Evolutionary conservation across 1,140 invertebrate genomes (phyloP).

Genomic region (Drosophila carrolli): DNA sequence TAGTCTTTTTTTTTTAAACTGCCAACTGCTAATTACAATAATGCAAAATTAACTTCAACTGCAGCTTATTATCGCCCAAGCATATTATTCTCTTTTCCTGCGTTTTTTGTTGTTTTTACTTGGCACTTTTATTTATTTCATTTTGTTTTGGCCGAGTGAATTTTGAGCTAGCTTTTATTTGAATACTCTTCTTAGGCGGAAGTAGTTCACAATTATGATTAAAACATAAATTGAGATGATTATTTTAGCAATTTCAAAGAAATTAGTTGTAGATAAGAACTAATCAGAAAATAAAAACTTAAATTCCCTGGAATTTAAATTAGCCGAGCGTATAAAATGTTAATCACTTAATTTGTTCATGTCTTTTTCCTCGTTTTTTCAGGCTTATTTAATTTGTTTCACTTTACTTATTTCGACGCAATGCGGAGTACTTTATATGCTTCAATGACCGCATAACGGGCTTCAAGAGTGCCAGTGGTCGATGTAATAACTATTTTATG

Average conservation of each 20-base stretch:
- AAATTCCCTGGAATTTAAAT: background rate
- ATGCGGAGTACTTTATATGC: constrained; percentile 30
- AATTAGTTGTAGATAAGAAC: background rate
- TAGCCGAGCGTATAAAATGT: background rate
- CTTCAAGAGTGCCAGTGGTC: constrained; percentile 24
- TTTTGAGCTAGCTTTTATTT: constrained; percentile 16
- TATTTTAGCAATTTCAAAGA: background rate
- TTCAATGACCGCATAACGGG: constrained; percentile 48
- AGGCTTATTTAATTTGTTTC: background rate
- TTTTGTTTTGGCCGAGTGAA: constrained; percentile 34
- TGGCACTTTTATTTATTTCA: constrained; percentile 25
- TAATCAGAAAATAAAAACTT: background rate
- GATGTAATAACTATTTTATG: constrained; percentile 26
- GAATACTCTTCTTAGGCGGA: constrained; percentile 6
- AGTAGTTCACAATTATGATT: background rate
- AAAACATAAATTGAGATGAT: background rate
- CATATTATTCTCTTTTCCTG: constrained; percentile 32
- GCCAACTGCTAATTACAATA: constrained; percentile 39
- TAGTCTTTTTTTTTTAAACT: constrained; percentile 31
- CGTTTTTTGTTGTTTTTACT: constrained; percentile 22
- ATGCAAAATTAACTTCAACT: constrained; percentile 30
- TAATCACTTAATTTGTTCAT: constrained; percentile 15
- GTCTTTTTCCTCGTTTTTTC: background rate
- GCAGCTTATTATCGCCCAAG: constrained; percentile 40
- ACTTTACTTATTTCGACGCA: constrained; percentile 10